These are phyloP conservation scores for Cherax destructor DNA, from an alignment of 1,140 invertebrate species.

Conservation along the genomic window DNA sequence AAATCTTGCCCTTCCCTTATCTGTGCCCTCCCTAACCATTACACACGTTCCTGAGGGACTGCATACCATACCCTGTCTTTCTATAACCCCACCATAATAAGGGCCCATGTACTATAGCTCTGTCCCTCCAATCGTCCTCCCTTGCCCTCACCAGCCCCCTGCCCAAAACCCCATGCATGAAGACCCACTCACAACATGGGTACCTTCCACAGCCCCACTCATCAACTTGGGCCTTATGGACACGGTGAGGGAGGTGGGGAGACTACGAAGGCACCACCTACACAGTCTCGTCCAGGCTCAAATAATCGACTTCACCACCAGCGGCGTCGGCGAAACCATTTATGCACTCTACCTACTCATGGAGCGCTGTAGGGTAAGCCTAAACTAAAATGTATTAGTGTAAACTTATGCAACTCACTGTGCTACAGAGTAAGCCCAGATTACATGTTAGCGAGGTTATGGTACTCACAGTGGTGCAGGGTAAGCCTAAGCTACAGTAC, in stretches of 20 bases:
- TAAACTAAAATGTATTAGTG: background rate
- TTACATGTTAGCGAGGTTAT: too few relatives aligned
- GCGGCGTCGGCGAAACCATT: constrained; percentile 19
- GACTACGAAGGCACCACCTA: constrained; percentile 28
- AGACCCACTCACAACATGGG: constrained; percentile 24
- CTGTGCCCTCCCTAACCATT: too few relatives aligned
- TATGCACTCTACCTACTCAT: constrained; percentile 9
- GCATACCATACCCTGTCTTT: background rate
- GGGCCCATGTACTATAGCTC: background rate
- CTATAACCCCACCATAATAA: background rate
- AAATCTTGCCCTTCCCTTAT: too few relatives aligned
- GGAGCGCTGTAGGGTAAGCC: constrained; percentile 38
- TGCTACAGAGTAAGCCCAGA: background rate
- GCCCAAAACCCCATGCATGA: background rate
- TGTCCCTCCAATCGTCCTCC: background rate
- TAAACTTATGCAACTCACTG: background rate
- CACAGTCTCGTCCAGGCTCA: constrained; percentile 24
- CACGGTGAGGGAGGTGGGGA: constrained; percentile 14
- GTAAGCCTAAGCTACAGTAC: too few relatives aligned
- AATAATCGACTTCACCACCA: background rate
- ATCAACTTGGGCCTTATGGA: constrained; percentile 4
- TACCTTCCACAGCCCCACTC: constrained; percentile 13
- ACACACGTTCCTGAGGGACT: too few relatives aligned
- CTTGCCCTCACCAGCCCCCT: background rate
- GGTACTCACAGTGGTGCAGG: too few relatives aligned